These are phyloP conservation scores for Anguilla megastoma DNA, from an alignment of 2,797 vertebrate genomes.

Conservation along the genomic window DNA sequence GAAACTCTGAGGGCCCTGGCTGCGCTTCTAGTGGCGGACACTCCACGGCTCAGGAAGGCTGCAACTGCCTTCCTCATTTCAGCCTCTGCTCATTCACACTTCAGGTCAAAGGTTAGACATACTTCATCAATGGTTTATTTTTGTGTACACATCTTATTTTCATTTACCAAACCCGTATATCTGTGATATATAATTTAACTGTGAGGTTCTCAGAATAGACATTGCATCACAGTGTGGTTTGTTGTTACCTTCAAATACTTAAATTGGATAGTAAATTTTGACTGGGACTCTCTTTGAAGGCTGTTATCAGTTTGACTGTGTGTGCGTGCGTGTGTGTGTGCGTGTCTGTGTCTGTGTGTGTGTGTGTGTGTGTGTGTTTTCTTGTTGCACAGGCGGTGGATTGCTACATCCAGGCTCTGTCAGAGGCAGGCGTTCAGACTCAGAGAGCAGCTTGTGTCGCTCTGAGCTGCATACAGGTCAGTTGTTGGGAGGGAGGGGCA, in stretches of 20 bases:
- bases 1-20: constrained; percentile 82
- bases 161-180: not conserved
- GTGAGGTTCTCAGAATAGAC: not conserved
- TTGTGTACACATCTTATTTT: not conserved
- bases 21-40: constrained; percentile 78
- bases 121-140: not conserved
- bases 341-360: constrained; percentile 41
- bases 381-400: constrained; percentile 79
- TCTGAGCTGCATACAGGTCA: constrained; percentile 89
- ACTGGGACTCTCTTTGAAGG: not conserved
- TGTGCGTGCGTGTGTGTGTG: not conserved
- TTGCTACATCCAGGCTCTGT: constrained; percentile 88
- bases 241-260: not conserved
- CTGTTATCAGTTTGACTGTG: not conserved
- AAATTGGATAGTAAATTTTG: not conserved
- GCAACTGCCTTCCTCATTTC: constrained; percentile 77
- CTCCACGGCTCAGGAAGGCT: constrained; percentile 76
- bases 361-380: constrained; percentile 16
- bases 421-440: constrained; percentile 80
- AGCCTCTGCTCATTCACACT: constrained; percentile 75
- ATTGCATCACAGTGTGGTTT: not conserved
- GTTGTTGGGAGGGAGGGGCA: constrained; percentile 28
- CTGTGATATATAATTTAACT: not conserved
- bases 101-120: constrained; percentile 85
- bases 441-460: constrained; percentile 89